Evolutionary conservation across 2,888 invertebrate genomes (phyloP).

Genomic region (Philopedon plagiatum): DNA sequence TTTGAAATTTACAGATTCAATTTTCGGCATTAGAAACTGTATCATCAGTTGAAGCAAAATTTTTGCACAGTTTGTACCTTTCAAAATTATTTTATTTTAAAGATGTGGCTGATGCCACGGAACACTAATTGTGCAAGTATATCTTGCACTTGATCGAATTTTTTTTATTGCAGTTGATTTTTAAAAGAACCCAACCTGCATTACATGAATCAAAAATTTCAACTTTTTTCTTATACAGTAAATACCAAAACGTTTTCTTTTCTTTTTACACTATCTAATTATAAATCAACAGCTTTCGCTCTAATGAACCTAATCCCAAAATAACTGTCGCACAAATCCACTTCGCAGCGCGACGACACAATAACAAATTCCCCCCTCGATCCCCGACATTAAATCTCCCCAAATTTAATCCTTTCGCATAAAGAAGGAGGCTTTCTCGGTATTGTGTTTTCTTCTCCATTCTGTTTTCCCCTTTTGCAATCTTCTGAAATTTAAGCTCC

Average conservation of each 20-base stretch:
- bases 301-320: constrained; percentile 32
- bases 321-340: constrained; percentile 33
- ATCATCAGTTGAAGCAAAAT: too few relatives aligned
- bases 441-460: constrained; percentile 23
- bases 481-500: constrained; percentile 32
- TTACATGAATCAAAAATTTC: too few relatives aligned
- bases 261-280: background rate
- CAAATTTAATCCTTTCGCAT: constrained; percentile 32
- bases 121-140: too few relatives aligned
- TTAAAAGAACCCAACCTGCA: too few relatives aligned
- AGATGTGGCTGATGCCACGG: too few relatives aligned
- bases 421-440: constrained; percentile 25
- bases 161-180: too few relatives aligned
- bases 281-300: constrained; percentile 33
- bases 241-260: background rate
- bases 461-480: constrained; percentile 17
- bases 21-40: too few relatives aligned
- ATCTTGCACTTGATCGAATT: too few relatives aligned
- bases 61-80: too few relatives aligned
- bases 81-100: too few relatives aligned
- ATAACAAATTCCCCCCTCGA: constrained; percentile 34
- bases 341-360: constrained; percentile 29
- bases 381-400: constrained; percentile 42
- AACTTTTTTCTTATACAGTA: too few relatives aligned
- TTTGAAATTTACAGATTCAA: too few relatives aligned